Conservation (phyloP, 2,113 vertebrate genomes). For the Grallaria varia region DNA sequence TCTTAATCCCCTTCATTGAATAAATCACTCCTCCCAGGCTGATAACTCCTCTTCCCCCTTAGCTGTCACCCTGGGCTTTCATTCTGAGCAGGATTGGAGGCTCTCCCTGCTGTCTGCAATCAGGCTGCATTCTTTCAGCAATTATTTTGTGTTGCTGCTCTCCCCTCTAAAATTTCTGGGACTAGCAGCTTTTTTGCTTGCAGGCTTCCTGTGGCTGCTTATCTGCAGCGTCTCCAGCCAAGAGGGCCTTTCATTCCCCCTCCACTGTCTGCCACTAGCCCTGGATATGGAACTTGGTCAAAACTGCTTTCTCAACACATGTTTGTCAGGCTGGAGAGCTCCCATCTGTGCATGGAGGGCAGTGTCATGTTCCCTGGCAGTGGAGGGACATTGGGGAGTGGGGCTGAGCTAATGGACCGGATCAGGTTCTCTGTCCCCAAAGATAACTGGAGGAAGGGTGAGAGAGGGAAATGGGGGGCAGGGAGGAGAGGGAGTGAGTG, state of each 20-base stretch:
- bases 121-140: conserved; percentile 68
- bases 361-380: conserved; percentile 16
- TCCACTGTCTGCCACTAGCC: conserved; percentile 1
- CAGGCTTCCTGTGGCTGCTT: conserved; percentile 49
- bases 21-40: conserved; percentile 60
- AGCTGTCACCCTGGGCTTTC: conserved; percentile 52
- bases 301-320: conserved; percentile 52
- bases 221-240: conserved; percentile 44
- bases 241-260: conserved; percentile 35
- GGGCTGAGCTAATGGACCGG: conserved; percentile 14
- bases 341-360: conserved; percentile 38
- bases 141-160: conserved; percentile 56
- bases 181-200: background rate
- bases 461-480: background rate
- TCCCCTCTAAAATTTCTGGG: conserved; percentile 42
- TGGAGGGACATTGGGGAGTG: background rate
- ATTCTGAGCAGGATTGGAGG: conserved; percentile 46
- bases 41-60: conserved; percentile 60
- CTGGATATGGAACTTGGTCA: conserved; percentile 36
- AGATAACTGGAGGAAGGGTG: conserved; percentile 27
- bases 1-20: conserved; percentile 55
- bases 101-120: conserved; percentile 66
- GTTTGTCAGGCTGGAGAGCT: conserved; percentile 46
- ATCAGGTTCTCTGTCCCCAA: conserved; percentile 28
- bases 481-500: background rate